These are phyloP conservation scores for Stenolophus ochropezus DNA, from an alignment of 2,888 invertebrate species.

Conservation along the genomic window DNA sequence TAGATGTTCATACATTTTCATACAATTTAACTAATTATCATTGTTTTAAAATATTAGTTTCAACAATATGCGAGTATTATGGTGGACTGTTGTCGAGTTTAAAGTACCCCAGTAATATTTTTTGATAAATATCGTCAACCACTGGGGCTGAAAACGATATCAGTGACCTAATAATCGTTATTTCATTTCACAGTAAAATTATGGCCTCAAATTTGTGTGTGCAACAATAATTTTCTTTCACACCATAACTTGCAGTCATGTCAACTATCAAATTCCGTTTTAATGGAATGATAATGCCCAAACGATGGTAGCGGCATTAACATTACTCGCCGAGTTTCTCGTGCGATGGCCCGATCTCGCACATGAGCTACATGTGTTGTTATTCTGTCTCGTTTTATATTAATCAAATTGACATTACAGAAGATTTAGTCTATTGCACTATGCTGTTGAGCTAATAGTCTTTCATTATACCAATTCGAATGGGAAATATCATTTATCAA, in stretches of 20 bases:
- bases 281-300: slow-evolving; percentile 51
- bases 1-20: no score
- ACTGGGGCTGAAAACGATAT: no score
- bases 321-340: neutral
- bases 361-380: neutral
- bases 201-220: slow-evolving; percentile 1
- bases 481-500: no score
- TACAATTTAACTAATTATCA: no score
- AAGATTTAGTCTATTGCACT: slow-evolving; percentile 21
- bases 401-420: slow-evolving; percentile 53
- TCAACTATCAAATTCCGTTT: slow-evolving; percentile 52
- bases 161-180: no score
- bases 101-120: no score
- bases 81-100: no score
- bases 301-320: slow-evolving; percentile 40
- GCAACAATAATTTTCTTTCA: slow-evolving; percentile 54
- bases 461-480: neutral
- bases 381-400: slow-evolving; percentile 48
- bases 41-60: no score
- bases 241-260: slow-evolving; percentile 27
- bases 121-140: no score
- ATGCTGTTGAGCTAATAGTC: neutral
- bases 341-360: neutral
- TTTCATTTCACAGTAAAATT: no score
- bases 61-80: no score